phyloP scores from a whole-genome alignment of 2,113 vertebrate genomes.

The Poeciliopsis retropinna region DNA sequence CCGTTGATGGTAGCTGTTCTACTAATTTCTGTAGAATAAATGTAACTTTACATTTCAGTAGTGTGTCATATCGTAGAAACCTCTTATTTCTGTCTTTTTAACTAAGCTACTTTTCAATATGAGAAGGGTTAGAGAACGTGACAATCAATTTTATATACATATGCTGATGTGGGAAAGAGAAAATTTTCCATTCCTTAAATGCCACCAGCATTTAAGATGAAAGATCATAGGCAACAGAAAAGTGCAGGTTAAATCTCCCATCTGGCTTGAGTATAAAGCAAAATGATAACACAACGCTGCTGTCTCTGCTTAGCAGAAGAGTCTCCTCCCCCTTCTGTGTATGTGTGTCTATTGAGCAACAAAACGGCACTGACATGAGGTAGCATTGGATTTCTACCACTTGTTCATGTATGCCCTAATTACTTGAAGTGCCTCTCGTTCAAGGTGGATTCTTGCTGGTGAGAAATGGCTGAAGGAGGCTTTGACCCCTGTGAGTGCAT shows the following conservation, averaged over 20 bases:
- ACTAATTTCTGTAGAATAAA: neutral
- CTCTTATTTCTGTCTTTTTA: too few relatives aligned
- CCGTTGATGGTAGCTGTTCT: neutral
- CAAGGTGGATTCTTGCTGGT: conserved; percentile 33
- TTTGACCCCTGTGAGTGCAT: conserved; percentile 98
- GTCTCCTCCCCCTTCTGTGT: conserved; percentile 53
- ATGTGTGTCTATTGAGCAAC: conserved; percentile 15
- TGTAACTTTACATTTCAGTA: neutral
- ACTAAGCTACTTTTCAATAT: neutral
- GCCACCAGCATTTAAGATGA: neutral
- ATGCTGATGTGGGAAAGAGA: too few relatives aligned
- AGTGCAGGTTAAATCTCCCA: neutral
- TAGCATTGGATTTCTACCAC: conserved; percentile 40
- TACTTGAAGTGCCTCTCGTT: conserved; percentile 14
- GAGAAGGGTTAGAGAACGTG: neutral
- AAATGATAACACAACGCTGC: neutral
- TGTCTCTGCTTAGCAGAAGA: conserved; percentile 9
- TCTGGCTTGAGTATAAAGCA: neutral
- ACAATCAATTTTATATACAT: too few relatives aligned
- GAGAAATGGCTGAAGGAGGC: conserved; percentile 94
- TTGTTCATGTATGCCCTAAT: conserved; percentile 13
- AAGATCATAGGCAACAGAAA: neutral
- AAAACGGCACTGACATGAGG: conserved; percentile 24
- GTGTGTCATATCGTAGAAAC: neutral
- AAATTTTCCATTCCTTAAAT: too few relatives aligned